Evolutionary conservation across 2,888 invertebrate species (phyloP), one percentile per base, ranked within the genome.

Genomic region (Lasioglossum malachurum): DNA sequence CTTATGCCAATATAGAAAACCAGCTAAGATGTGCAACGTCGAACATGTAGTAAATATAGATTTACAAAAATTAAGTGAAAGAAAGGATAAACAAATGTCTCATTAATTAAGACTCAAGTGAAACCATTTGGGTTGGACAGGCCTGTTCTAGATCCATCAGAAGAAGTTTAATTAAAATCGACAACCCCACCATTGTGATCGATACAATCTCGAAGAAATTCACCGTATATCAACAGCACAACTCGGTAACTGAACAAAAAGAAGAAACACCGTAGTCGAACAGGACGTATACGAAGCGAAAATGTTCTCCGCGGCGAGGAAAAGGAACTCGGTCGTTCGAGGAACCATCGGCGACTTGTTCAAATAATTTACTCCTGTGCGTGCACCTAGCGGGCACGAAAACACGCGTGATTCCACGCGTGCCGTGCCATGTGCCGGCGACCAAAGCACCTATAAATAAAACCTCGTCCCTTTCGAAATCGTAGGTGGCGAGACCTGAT

Each of bases 361-460:
- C 92, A 93, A 93, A 93, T 93, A 93, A 93, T 93, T 93, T 91
- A 93, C 88, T 83, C 90, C 75, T 83, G 74, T 49, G 86, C 81
- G 85, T 79, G 82, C 86, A 82, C 79, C 86, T 89, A 84, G 80
- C 44, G 82, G 77, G 49, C 84, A 88, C 85, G 88, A 89, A 90
- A 92, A 92, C 90, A 89, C 87, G 91, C 91, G 90, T 87, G 89
- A 92, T 91, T 92, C 91, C 89, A 88, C 87, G 88, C 87, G 89
- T 90, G 86, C 87, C 89, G 75, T 83, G 91, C 92, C 92, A 92
- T 92, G 91, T 92, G 92, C 90, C 88, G 77, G 23, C 80, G 87
- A 81, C 84, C 85, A 86, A 91, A 89, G 90, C 87, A 89, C 89
- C 92, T 93, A 93, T 93, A 93, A 93, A 93, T 92, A 93, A 91